Evolutionary conservation across 2,797 vertebrate species (phyloP), one percentile per base, ranked within the genome.

Genomic region (Takifugu ocellatus): DNA sequence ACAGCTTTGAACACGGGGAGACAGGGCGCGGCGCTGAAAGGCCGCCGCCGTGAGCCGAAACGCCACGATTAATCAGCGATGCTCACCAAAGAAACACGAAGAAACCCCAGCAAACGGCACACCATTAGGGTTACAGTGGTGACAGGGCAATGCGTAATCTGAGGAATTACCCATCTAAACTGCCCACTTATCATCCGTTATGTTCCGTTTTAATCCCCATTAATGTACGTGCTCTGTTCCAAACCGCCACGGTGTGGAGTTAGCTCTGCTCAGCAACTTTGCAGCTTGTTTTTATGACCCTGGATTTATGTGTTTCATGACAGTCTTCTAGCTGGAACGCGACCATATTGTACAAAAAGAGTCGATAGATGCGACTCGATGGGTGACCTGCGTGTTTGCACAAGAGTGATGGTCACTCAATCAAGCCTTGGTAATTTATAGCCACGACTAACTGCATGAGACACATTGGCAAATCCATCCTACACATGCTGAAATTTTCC

Each of bases 1-100:
- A 29, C 33, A 54, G 51, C 49, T 60, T 50, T 56, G 48, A 52
- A 69, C 61, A 66, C 72, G 29, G 64, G 74, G 68, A 56, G 61
- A 66, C 26, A 54, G 17, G 14, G 31, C 5, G 42, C 24, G 33
- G 56, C 48, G 63, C 54, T 59, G 36, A 60, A 66, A 66, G 54
- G 5, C 25, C 49, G 39, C 45, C 17, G 50, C 43, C 47, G 45
- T 9, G 33, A 69, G 44, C 26, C 25, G 11, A 63, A 11, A 42
- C 42, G 59, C n/a, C 51, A n/a, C 11, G 21, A 61, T 67, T 36
- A 61, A 46, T 76, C 55, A 66, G 45, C 59, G 60, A 56, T 33
- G 39, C 17, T 43, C 49, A 26, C 16, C 68, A 47, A 47, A 63
- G 51, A 68, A n/a, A 33, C 25, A 43, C 31, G 31, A 14, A 24